Percentiles rank a stretch among this genome's conserved stretches.
These are phyloP conservation scores for Pterobdella sp. DNA, from an alignment of 2,888 invertebrate genomes.

Conservation along the genomic window DNA sequence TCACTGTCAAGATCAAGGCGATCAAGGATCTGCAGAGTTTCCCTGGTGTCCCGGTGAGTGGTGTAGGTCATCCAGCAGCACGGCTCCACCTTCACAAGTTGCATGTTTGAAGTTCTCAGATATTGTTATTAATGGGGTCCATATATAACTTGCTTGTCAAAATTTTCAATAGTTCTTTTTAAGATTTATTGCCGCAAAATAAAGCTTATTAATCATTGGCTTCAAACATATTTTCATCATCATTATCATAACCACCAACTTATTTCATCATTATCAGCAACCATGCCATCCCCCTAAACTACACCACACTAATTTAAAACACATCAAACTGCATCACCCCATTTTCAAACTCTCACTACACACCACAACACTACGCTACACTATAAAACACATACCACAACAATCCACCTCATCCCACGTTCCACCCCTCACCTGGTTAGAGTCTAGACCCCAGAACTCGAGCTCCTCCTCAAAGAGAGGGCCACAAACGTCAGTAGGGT, in stretches of 20 bases:
- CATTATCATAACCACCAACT: background rate
- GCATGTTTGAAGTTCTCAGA: background rate
- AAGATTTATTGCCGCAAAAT: background rate
- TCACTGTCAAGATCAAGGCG: slow-evolving; percentile 56
- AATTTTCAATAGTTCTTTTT: background rate
- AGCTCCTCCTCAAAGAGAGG: slow-evolving; percentile 97
- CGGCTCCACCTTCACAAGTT: slow-evolving; percentile 26
- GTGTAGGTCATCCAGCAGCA: slow-evolving; percentile 81
- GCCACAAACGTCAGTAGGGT: slow-evolving; percentile 97
- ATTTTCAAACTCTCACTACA: background rate
- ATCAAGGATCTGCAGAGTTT: slow-evolving; percentile 59
- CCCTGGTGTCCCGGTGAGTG: slow-evolving; percentile 84
- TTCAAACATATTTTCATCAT: background rate
- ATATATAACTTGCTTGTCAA: background rate
- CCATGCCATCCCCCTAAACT: too few species aligned
- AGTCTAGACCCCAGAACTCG: slow-evolving; percentile 86
- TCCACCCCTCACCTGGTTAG: slow-evolving; percentile 94
- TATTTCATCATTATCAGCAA: too few species aligned
- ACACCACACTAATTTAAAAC: too few species aligned
- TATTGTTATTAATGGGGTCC: background rate
- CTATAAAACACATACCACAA: too few species aligned
- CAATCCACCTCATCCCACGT: too few species aligned
- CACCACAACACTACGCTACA: too few species aligned
- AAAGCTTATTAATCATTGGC: background rate
- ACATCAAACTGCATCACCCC: too few species aligned